Percentiles rank a stretch among this genome's conserved stretches.
Evolutionary conservation across 2,797 vertebrate genomes (phyloP).

Genomic region (Sylvilagus floridanus): DNA sequence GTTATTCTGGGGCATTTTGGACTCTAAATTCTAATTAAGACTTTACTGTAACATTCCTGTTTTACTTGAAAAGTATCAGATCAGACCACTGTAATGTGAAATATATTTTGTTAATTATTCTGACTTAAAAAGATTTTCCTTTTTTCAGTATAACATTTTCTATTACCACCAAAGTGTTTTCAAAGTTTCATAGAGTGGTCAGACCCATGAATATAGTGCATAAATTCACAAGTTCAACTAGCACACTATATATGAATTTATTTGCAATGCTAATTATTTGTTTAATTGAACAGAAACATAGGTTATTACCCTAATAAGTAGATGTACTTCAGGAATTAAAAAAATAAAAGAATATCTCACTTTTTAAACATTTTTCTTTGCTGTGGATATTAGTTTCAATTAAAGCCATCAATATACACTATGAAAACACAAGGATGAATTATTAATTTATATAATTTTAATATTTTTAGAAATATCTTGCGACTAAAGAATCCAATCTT

Average conservation of each 20-base stretch:
- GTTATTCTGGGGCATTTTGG: neutral
- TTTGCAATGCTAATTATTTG: neutral
- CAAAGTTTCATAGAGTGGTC: neutral
- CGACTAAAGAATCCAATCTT: neutral
- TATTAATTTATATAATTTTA: constrained; percentile 23
- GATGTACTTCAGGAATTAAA: neutral
- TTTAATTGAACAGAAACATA: constrained; percentile 17
- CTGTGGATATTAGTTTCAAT: neutral
- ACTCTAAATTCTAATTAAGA: neutral
- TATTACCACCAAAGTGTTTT: neutral
- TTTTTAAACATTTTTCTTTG: constrained; percentile 10
- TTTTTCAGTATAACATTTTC: neutral
- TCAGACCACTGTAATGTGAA: constrained; percentile 32
- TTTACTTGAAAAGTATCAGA: neutral
- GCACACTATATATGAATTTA: neutral
- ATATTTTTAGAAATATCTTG: neutral
- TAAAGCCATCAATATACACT: neutral
- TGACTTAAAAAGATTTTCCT: neutral
- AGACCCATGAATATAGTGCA: neutral
- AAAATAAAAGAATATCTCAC: neutral
- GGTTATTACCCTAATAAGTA: neutral
- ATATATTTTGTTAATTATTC: neutral
- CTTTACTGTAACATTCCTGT: neutral
- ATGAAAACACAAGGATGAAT: neutral
- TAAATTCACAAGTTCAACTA: neutral